Base-by-base conservation (phyloP, 2,888 invertebrate genomes). In the Drosophila siamana region DNA sequence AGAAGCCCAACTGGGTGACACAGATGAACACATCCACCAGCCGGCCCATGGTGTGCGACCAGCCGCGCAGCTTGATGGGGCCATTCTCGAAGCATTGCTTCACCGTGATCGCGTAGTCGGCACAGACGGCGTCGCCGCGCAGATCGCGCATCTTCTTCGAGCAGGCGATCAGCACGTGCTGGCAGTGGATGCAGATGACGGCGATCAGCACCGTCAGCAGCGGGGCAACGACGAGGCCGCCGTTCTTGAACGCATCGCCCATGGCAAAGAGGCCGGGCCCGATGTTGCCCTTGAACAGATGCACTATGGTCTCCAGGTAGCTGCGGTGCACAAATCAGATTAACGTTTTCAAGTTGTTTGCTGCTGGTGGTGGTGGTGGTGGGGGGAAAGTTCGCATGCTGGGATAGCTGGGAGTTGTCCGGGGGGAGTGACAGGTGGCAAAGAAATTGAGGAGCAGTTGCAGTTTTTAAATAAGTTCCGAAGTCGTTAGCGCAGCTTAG, bases 1-100 rank as follows among this genome's bases (percentile, higher is more conserved):
- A 99, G 93, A 99, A 99, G 67, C 99, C 99, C 69, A 99, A 93
- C 93, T 99, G 99, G n/a, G 99, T 99, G 62, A 98, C 93, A 91
- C 98, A 97, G 57, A 99, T 94, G 93, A 98, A 98, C 11, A 94
- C 88, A 92, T 98, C 97, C 69, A 98, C 97, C 61, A 95, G 86
- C 30, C 93, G 93, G 93, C 95, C 95, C 94, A 96, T 95, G 7
- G 93, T 86, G 28, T 92, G 92, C 0, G 96, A 94, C 86, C 95
- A 93, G 22, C 93, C 93, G 41, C 95, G 93, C n/a, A 96, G 88
- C 28, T 92, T 90, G 1, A 92, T 91, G 0, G 97, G 97, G 0
- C 98, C 97, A 51, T 94, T 94, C 68, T 94, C 94, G 89, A 98
- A 97, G 77, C 96, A 96, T 68, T 96, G 92, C 89, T 96, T 95